Evolutionary conservation across 1,140 invertebrate genomes (phyloP), one percentile per base, ranked within the genome.

Genomic region (Popillia japonica): DNA sequence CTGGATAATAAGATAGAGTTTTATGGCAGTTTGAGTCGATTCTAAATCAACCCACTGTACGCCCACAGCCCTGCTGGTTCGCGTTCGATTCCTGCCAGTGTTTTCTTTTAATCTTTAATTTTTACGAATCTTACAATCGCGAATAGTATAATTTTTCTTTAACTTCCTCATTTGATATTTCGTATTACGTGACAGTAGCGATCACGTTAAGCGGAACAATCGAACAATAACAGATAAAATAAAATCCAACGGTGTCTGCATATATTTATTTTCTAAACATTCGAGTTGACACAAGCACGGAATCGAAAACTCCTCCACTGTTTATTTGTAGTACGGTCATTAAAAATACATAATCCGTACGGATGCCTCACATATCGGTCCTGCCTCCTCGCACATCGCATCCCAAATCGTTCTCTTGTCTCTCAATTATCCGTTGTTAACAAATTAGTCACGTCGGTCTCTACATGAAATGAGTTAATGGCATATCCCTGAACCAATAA

Each of bases 391-490:
- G 0, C 48, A n/a, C 14, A 55, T 55, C 48, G 17, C 48, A 55
- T 55, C 48, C 48, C 48, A 17, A 34, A 55, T 55, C 48, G 48
- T 17, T 55, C 48, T 55, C 61, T 68, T 34, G 22, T 68, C 27
- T 68, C 61, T 68, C 61, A 34, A 68, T 68, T 68, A 68, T 68
- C 61, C 27, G 27, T 68, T 68, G 27, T 68, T 68, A 68, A 34
- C 27, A 68, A 68, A 68, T 68, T 68, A 68, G 61, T 68, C 61
- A 68, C 61, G 61, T 68, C 61, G 61, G 27, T 20, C 61, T 68
- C 8, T 68, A 68, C 61, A 68, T 22, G 61, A 27, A 68, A 68
- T 68, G 61, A 68, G 61, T 68, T 68, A 68, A 68, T 68, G 61
- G 61, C 27, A 22, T 68, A 68, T 34, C 61, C 22, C 27, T 22